phyloP scores from a whole-genome alignment of 2,888 invertebrate genomes.

The Tetramorium bicarinatum region DNA sequence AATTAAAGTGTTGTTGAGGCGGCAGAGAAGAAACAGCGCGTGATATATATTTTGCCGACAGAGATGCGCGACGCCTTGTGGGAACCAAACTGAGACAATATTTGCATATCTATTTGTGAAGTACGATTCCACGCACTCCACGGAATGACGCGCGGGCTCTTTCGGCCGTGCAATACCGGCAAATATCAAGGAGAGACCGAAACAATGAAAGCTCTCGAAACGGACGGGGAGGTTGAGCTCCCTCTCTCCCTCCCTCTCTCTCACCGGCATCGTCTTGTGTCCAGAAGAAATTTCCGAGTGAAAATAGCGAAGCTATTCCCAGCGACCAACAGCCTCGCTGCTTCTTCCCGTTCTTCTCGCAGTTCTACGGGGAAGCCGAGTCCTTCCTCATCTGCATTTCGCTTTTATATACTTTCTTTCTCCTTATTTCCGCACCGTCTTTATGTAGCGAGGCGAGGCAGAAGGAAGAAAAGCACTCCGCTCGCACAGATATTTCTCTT shows the following conservation, averaged over 20 bases:
- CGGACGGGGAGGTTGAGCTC: constrained; percentile 39
- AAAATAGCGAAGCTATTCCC: constrained; percentile 61
- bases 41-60: constrained; percentile 4
- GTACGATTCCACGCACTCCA: constrained; percentile 60
- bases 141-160: constrained; percentile 59
- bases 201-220: constrained; percentile 67
- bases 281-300: constrained; percentile 73
- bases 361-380: constrained; percentile 49
- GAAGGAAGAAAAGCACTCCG: constrained; percentile 60
- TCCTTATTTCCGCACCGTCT: constrained; percentile 41
- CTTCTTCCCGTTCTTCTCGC: constrained; percentile 58
- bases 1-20: constrained; percentile 49
- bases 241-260: constrained; percentile 6
- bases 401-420: constrained; percentile 56
- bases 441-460: constrained; percentile 44
- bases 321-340: constrained; percentile 50
- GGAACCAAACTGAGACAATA: constrained; percentile 49
- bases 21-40: neutral
- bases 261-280: constrained; percentile 58
- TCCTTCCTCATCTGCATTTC: constrained; percentile 71
- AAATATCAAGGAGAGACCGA: constrained; percentile 57
- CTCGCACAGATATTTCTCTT: constrained; percentile 47
- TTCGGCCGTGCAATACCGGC: constrained; percentile 57
- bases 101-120: constrained; percentile 58
- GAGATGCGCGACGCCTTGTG: neutral